Evolutionary conservation across 1,140 invertebrate species (phyloP).

Genomic region (Achatina immaculata): DNA sequence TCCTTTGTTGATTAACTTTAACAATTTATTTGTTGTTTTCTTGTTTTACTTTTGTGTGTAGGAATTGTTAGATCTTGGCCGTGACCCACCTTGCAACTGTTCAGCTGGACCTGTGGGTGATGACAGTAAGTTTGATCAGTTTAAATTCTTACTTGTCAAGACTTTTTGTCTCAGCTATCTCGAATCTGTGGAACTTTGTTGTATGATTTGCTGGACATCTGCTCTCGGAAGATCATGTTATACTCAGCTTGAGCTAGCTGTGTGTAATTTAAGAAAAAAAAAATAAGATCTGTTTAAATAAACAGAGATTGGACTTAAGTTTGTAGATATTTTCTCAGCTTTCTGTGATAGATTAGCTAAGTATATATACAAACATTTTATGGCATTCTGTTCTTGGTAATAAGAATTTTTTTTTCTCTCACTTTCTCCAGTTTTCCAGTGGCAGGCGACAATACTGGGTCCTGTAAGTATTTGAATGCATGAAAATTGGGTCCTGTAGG

Average conservation of each 20-base stretch:
- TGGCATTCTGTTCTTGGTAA: too few relatives aligned
- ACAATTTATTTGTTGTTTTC: not conserved
- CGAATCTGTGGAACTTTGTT: too few relatives aligned
- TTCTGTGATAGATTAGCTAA: too few relatives aligned
- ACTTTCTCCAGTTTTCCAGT: constrained; percentile 71
- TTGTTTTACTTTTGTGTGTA: constrained; percentile 46
- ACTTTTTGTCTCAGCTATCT: not conserved
- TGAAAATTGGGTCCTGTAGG: not conserved
- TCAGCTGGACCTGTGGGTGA: constrained; percentile 71
- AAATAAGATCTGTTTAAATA: too few relatives aligned
- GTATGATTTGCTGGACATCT: too few relatives aligned
- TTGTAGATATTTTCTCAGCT: too few relatives aligned
- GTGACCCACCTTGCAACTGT: constrained; percentile 70
- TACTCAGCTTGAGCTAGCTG: too few relatives aligned
- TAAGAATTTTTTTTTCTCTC: too few relatives aligned
- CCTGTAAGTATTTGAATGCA: constrained; percentile 66
- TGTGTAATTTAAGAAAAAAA: too few relatives aligned
- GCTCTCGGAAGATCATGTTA: too few relatives aligned
- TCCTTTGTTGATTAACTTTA: not conserved
- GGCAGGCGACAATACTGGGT: constrained; percentile 71
- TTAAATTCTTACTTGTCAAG: not conserved
- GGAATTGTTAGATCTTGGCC: constrained; percentile 69
- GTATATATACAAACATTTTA: too few relatives aligned
- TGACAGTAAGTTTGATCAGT: constrained; percentile 64
- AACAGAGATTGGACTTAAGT: too few relatives aligned